Conservation (phyloP, 2,888 invertebrate genomes). For the Mylabris sibirica region DNA sequence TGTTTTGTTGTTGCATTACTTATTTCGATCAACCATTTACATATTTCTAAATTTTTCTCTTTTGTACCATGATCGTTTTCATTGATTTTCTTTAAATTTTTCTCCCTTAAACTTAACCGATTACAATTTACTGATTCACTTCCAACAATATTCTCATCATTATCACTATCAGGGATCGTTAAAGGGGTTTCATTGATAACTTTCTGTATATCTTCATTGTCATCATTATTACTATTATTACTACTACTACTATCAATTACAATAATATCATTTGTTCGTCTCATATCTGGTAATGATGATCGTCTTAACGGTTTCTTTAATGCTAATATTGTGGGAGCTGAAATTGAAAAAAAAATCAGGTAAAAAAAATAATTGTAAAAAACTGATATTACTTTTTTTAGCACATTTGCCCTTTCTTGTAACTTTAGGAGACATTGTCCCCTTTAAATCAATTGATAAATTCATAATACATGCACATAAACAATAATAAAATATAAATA, state of each 20-base stretch:
- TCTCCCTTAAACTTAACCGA: background rate
- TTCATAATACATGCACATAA: constrained; percentile 38
- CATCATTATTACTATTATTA: constrained; percentile 22
- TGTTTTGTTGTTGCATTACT: background rate
- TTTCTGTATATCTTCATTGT: constrained; percentile 27
- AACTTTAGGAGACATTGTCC: constrained; percentile 54
- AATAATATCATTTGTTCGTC: constrained; percentile 27
- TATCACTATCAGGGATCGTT: constrained; percentile 30
- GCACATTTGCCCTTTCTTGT: constrained; percentile 41
- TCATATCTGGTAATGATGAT: constrained; percentile 46
- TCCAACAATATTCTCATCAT: constrained; percentile 35
- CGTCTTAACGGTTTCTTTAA: constrained; percentile 51
- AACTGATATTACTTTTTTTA: constrained; percentile 40
- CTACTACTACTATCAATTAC: constrained; percentile 33
- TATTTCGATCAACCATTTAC: constrained; percentile 10
- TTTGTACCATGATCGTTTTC: constrained; percentile 4
- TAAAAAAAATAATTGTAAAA: constrained; percentile 9
- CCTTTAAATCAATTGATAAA: constrained; percentile 47
- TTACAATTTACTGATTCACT: constrained; percentile 21
- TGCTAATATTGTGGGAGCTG: constrained; percentile 50
- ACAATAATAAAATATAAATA: background rate
- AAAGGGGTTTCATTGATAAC: constrained; percentile 28
- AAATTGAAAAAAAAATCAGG: constrained; percentile 27
- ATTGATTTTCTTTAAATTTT: constrained; percentile 10
- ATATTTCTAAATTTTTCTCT: background rate